Conservation (phyloP, 1,140 invertebrate species). For the Atta texana region DNA sequence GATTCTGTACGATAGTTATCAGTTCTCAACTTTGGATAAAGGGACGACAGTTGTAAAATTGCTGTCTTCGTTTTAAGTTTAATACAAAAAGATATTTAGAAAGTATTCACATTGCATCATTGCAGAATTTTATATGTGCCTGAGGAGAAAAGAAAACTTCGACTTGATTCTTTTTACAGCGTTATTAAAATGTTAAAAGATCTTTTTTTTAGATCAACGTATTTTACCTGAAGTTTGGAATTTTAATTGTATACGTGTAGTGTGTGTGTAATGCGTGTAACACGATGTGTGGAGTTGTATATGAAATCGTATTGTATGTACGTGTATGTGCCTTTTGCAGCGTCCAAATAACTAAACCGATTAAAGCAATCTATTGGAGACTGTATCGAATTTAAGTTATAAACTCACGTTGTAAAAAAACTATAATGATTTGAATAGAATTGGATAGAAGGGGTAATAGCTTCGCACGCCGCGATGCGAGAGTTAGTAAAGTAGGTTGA, state of each 20-base stretch:
- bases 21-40: conserved; percentile 22
- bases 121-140: neutral
- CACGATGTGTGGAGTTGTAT: neutral
- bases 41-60: neutral
- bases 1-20: conserved; percentile 5
- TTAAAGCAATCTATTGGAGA: conserved; percentile 31
- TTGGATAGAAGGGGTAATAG: conserved; percentile 18
- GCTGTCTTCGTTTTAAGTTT: neutral
- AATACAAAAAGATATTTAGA: neutral
- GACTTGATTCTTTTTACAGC: neutral
- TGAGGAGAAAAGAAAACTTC: neutral
- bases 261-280: neutral
- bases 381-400: conserved; percentile 37
- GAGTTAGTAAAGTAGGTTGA: conserved; percentile 21
- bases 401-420: conserved; percentile 20
- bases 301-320: neutral
- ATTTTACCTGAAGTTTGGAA: neutral
- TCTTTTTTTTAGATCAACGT: neutral
- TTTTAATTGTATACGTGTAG: neutral
- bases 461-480: neutral
- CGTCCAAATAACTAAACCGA: conserved; percentile 1
- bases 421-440: too few species aligned
- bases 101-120: too few species aligned
- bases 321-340: neutral
- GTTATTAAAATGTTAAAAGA: neutral